Conservation (phyloP, 23 tunicate species). For the Aplidium turbinatum region DNA sequence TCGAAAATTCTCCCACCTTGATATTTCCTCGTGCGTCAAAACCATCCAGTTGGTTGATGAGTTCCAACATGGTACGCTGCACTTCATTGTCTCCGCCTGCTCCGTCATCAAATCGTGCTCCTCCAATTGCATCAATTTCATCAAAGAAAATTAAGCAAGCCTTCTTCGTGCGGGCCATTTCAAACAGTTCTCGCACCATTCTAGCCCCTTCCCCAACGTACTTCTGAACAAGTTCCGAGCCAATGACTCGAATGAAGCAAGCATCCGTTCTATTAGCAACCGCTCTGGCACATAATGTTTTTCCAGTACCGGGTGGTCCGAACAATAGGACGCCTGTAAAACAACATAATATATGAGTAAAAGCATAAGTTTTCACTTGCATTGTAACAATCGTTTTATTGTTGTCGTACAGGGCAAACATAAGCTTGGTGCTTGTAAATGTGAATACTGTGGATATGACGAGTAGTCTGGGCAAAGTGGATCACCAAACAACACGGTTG, state of each 20-base stretch:
- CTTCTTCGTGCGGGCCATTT: constrained; percentile 99
- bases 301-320: constrained; percentile 99
- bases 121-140: constrained; percentile 99
- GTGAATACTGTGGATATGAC: no score
- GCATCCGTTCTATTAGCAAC: constrained; percentile 99
- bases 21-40: constrained; percentile 99
- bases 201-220: constrained; percentile 99
- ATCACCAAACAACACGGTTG: no score
- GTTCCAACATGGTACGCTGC: constrained; percentile 98
- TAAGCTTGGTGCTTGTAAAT: no score
- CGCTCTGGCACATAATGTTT: constrained; percentile 97
- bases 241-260: constrained; percentile 98
- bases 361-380: no score
- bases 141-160: constrained; percentile 99
- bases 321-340: constrained; percentile 70
- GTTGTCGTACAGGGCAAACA: no score
- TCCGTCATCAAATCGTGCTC: constrained; percentile 99
- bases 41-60: constrained; percentile 99
- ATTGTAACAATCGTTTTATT: no score
- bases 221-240: constrained; percentile 97
- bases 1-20: constrained; percentile 58
- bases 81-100: constrained; percentile 99
- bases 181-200: constrained; percentile 98
- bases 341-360: no score
- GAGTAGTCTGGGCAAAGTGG: no score